A percentile compares a stretch with the other conserved stretches of the same genome.
Evolutionary conservation across 1,140 invertebrate species (phyloP).

Genomic region (Diuraphis noxia): DNA sequence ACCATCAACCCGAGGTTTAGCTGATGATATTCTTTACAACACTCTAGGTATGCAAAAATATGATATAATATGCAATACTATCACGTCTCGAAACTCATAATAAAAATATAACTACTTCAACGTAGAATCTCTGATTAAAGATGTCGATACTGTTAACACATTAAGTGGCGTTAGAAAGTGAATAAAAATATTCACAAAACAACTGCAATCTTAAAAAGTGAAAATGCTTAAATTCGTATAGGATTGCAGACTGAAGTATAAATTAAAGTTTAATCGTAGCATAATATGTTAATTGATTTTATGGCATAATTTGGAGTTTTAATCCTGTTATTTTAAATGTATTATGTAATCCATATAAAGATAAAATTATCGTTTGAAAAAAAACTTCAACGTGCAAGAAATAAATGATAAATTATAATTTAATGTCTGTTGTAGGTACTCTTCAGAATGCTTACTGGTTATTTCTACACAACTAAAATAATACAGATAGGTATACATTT

Average conservation of each 20-base stretch:
- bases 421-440: not conserved
- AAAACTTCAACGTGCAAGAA: not conserved
- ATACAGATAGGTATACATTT: not conserved
- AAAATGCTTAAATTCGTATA: not conserved
- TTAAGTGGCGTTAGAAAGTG: not conserved
- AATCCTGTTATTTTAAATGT: not conserved
- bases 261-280: not conserved
- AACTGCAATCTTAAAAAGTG: not conserved
- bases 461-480: not conserved
- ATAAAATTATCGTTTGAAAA: slow-evolving; percentile 1
- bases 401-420: not conserved
- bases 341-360: not conserved
- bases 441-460: not conserved
- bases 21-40: not conserved
- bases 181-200: not conserved
- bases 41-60: not conserved
- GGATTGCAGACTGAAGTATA: not conserved
- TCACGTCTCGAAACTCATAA: not conserved
- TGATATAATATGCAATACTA: not conserved
- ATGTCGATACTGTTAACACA: not conserved
- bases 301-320: not conserved
- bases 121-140: not conserved
- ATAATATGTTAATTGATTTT: not conserved
- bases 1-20: not conserved
- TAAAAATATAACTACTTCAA: not conserved